These are phyloP conservation scores for Lemur catta DNA, from an alignment of 2,797 vertebrate species.

Conservation along the genomic window DNA sequence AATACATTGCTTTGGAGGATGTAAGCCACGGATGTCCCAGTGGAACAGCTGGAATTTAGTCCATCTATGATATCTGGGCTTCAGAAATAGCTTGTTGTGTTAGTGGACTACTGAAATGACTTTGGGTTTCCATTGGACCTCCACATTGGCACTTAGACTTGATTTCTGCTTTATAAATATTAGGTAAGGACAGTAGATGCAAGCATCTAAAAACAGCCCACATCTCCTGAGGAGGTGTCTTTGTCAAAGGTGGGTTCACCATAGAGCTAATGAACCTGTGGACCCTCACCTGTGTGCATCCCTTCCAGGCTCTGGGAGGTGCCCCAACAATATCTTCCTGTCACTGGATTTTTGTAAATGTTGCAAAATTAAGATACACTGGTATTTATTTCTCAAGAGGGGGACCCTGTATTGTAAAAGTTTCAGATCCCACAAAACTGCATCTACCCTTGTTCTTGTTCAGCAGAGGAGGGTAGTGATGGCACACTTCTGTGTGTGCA, in stretches of 20 bases:
- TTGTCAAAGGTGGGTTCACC: not conserved
- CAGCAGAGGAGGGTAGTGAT: not conserved
- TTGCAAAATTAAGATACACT: not conserved
- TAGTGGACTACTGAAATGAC: not conserved
- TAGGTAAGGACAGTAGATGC: not conserved
- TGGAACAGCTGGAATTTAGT: not conserved
- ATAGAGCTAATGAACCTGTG: not conserved
- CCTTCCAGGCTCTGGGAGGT: not conserved
- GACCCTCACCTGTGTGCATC: not conserved
- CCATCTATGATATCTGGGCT: not conserved
- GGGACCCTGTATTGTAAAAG: not conserved
- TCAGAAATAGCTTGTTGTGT: not conserved
- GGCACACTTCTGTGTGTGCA: not conserved
- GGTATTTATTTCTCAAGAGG: not conserved
- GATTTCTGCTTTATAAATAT: not conserved
- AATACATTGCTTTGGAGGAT: not conserved
- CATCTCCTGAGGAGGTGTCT: not conserved
- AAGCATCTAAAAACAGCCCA: not conserved
- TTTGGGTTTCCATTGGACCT: not conserved
- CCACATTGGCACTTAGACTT: not conserved
- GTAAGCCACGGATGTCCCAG: not conserved
- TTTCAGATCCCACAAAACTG: not conserved
- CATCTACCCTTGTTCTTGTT: not conserved
- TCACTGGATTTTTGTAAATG: not conserved
- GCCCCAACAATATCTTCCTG: not conserved